Base-by-base conservation (phyloP, 1,140 invertebrate species). In the Trichoplusia ni region DNA sequence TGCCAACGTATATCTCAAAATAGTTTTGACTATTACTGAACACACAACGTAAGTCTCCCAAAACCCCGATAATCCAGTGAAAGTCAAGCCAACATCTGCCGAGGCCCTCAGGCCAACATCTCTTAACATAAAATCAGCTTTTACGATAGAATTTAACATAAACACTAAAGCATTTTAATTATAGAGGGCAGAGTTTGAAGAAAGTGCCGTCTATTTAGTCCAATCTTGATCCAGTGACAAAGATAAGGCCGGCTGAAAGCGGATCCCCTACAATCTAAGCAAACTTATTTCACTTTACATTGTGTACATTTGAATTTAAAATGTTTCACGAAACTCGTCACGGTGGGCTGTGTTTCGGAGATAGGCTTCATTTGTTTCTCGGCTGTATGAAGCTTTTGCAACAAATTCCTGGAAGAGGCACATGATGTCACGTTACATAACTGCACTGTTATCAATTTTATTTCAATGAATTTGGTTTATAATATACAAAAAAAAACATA, bases 111-210 rank as follows among this genome's bases (percentile, higher is more conserved):
- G n/a, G 46, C 46, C 29, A 49, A 49, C 29, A 49, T 40, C 53
- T 27, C 9, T 56, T 8, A 27, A 56, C 46, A 49, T 49, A 16
- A 27, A 54, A 54, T 38, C 29, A 54, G 31, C 16, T 37, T 54
- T 54, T 38, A 54, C 21, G 31, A 37, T 35, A 54, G 25, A 54
- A 25, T 54, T 54, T 29, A 38, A 54, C 51, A 54, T 38, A 54
- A 54, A 54, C 51, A 54, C 31, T 54, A 54, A 54, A 54, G 51
- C 51, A 54, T 54, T 54, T 54, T 54, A 54, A 54, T 54, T 54
- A 54, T 21, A 21, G 33, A 21, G 51, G 33, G 18, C 35, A 19
- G 51, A 13, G 21, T 33, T 31, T 11, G 21, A 16, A 21, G 29
- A 4, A 35, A 51, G 51, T 33, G 51, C 33, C 51, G 33, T 11